Conservation (phyloP, 1,140 invertebrate genomes). For the Drosophila eugracilis region DNA sequence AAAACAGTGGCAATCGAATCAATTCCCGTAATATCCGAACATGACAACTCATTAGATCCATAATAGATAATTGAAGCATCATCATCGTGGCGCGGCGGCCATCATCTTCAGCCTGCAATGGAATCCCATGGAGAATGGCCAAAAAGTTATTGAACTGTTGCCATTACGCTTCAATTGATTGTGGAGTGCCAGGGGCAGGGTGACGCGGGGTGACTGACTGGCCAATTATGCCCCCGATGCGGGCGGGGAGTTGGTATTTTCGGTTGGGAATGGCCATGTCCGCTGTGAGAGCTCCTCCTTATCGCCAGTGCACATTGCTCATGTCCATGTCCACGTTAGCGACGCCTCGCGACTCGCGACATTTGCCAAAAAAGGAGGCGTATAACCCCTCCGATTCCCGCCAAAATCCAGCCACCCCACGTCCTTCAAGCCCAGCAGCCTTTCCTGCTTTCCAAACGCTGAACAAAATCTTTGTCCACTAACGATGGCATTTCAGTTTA, state of each 20-base stretch:
- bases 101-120: slow-evolving; percentile 24
- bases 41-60: slow-evolving; percentile 53
- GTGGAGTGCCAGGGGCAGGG: slow-evolving; percentile 25
- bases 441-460: slow-evolving; percentile 3
- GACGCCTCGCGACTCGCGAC: slow-evolving; percentile 51
- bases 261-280: slow-evolving; percentile 24
- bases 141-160: slow-evolving; percentile 81
- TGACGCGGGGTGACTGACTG: slow-evolving; percentile 35
- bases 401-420: background rate
- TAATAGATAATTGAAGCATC: slow-evolving; percentile 53
- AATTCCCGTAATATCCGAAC: slow-evolving; percentile 41
- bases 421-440: background rate
- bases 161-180: slow-evolving; percentile 79
- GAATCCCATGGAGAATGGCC: slow-evolving; percentile 46
- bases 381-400: background rate
- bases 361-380: slow-evolving; percentile 48
- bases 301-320: slow-evolving; percentile 75
- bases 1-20: slow-evolving; percentile 43
- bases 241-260: slow-evolving; percentile 1
- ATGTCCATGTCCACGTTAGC: slow-evolving; percentile 66
- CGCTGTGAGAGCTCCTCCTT: slow-evolving; percentile 52
- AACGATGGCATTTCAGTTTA: no score
- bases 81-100: slow-evolving; percentile 15
- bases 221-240: slow-evolving; percentile 54
- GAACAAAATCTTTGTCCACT: no score